phyloP scores from a whole-genome alignment of 2,888 invertebrate genomes.

The Acanthoscelides obtectus region DNA sequence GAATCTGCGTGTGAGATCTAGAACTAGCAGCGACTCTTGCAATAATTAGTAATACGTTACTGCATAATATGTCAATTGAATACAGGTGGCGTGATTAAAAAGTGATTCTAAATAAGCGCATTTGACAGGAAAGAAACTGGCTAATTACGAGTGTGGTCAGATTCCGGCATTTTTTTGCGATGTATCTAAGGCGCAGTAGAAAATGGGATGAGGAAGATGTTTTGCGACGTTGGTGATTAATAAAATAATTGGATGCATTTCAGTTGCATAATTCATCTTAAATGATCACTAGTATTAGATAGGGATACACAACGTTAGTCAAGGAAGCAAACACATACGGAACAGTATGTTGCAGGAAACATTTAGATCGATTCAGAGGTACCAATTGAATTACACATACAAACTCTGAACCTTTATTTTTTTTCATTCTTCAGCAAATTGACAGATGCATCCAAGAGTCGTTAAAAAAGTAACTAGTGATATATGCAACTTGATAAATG shows the following conservation, averaged over 20 bases:
- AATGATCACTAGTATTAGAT: too few relatives aligned
- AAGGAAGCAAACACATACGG: too few relatives aligned
- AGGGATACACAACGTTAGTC: too few relatives aligned
- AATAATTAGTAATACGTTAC: neutral
- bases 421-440: too few relatives aligned
- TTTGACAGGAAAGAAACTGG: neutral
- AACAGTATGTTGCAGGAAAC: too few relatives aligned
- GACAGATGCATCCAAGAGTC: too few relatives aligned
- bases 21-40: neutral
- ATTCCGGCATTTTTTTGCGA: neutral
- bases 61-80: neutral
- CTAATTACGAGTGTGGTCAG: neutral
- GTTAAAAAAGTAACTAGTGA: too few relatives aligned
- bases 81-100: neutral
- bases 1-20: neutral
- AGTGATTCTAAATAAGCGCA: neutral
- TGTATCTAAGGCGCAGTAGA: neutral
- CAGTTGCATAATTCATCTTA: neutral
- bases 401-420: too few relatives aligned
- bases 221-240: neutral
- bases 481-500: too few relatives aligned
- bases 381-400: too few relatives aligned
- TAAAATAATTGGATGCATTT: neutral
- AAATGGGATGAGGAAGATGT: neutral
- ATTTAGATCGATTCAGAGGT: too few relatives aligned